phyloP scores from a whole-genome alignment of 2,888 invertebrate species.

The Drosophila borborema region DNA sequence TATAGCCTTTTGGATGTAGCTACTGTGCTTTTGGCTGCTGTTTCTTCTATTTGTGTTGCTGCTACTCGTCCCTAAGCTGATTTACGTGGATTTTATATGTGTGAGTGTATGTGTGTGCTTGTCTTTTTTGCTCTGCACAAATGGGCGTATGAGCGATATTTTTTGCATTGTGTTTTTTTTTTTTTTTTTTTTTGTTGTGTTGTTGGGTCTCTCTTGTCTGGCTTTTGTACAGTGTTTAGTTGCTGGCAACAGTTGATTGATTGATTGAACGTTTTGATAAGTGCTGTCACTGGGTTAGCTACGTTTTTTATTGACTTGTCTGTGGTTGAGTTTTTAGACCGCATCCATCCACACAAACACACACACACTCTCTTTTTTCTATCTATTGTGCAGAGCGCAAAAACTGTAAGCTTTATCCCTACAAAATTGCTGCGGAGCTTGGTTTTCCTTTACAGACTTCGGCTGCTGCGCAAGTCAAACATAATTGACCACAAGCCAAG shows the following conservation, averaged over 20 bases:
- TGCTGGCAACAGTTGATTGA: constrained; percentile 78
- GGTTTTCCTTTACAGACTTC: background rate
- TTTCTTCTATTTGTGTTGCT: constrained; percentile 20
- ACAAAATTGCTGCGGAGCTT: constrained; percentile 25
- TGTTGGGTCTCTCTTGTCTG: constrained; percentile 27
- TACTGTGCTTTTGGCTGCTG: constrained; percentile 46
- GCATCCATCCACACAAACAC: constrained; percentile 7
- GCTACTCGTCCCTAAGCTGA: constrained; percentile 55
- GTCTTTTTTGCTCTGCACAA: constrained; percentile 37
- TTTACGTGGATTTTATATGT: constrained; percentile 57
- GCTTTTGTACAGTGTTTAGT: constrained; percentile 62
- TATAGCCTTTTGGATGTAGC: constrained; percentile 49
- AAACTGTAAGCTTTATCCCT: constrained; percentile 29
- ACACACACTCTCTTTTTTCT: constrained; percentile 3
- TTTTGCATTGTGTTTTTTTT: constrained; percentile 22
- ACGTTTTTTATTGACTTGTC: constrained; percentile 52
- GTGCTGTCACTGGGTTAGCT: constrained; percentile 74
- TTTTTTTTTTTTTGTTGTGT: background rate
- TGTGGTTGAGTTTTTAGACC: constrained; percentile 32
- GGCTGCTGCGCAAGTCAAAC: constrained; percentile 21
- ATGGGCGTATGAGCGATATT: constrained; percentile 69
- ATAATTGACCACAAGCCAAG: constrained; percentile 50
- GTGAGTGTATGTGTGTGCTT: background rate
- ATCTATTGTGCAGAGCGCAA: constrained; percentile 15
- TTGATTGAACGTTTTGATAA: constrained; percentile 77